These are phyloP conservation scores for Luehdorfia chinensis DNA, from an alignment of 1,140 invertebrate genomes.

Conservation along the genomic window DNA sequence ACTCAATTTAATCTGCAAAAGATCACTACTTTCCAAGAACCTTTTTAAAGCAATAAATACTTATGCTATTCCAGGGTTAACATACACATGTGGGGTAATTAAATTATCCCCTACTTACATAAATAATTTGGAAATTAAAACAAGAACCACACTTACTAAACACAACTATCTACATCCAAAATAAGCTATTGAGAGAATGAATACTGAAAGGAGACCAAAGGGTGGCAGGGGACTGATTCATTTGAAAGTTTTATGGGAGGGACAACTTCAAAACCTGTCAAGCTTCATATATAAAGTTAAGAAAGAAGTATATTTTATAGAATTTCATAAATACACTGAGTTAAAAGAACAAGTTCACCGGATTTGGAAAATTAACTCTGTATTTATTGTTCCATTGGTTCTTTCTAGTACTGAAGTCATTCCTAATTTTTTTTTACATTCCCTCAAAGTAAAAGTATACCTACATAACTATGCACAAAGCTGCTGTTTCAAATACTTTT, in stretches of 20 bases:
- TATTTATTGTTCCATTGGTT: too few relatives aligned
- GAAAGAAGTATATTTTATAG: too few relatives aligned
- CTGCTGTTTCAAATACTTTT: too few relatives aligned
- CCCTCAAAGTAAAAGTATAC: too few relatives aligned
- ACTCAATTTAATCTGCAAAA: constrained; percentile 19
- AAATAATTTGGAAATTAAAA: too few relatives aligned
- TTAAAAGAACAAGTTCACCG: too few relatives aligned
- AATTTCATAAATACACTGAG: too few relatives aligned
- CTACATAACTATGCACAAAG: too few relatives aligned
- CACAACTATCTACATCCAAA: constrained; percentile 26
- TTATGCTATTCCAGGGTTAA: constrained; percentile 27
- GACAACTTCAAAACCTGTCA: constrained; percentile 22
- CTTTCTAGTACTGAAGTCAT: too few relatives aligned
- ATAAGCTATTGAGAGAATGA: constrained; percentile 26
- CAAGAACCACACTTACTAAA: constrained; percentile 21
- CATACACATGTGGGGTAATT: constrained; percentile 26
- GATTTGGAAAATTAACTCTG: too few relatives aligned
- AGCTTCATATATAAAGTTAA: too few relatives aligned
- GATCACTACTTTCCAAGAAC: constrained; percentile 17
- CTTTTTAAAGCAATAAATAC: constrained; percentile 28
- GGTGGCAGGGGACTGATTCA: constrained; percentile 25
- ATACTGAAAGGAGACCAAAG: constrained; percentile 18
- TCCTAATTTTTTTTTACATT: too few relatives aligned
- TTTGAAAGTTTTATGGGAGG: constrained; percentile 17
- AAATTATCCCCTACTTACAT: constrained; percentile 23